These are phyloP conservation scores for Clarias platycephalus DNA, from an alignment of 2,797 vertebrate species.

Conservation along the genomic window DNA sequence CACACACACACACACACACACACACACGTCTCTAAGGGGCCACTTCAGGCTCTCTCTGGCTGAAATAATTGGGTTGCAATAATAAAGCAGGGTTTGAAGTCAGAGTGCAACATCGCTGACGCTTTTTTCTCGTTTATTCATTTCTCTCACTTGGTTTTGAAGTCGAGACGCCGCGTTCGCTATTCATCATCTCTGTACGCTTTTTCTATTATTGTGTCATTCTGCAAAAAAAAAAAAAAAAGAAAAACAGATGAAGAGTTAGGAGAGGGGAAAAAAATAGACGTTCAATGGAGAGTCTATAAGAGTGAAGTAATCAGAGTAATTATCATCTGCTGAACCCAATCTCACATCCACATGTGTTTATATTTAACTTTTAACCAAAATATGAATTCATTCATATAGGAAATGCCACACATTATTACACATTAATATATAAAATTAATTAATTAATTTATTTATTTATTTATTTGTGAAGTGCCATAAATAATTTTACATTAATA, in stretches of 20 bases:
- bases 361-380: background rate
- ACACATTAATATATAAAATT: background rate
- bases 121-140: constrained; percentile 51
- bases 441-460: background rate
- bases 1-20: constrained; percentile 64
- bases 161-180: constrained; percentile 50
- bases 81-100: constrained; percentile 64
- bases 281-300: background rate
- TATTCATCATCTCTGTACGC: constrained; percentile 63
- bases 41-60: constrained; percentile 70
- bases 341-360: background rate
- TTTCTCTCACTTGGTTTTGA: constrained; percentile 61
- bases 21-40: constrained; percentile 69
- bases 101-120: constrained; percentile 61
- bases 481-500: too few relatives aligned
- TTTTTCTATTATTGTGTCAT: constrained; percentile 49
- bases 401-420: background rate
- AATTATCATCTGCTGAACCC: background rate
- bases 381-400: background rate
- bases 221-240: constrained; percentile 8
- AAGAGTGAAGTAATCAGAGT: background rate
- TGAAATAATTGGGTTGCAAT: constrained; percentile 76
- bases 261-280: background rate
- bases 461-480: background rate
- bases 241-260: background rate